These are phyloP conservation scores for Leuciscus idus DNA, from an alignment of 2,113 vertebrate species.

Conservation along the genomic window DNA sequence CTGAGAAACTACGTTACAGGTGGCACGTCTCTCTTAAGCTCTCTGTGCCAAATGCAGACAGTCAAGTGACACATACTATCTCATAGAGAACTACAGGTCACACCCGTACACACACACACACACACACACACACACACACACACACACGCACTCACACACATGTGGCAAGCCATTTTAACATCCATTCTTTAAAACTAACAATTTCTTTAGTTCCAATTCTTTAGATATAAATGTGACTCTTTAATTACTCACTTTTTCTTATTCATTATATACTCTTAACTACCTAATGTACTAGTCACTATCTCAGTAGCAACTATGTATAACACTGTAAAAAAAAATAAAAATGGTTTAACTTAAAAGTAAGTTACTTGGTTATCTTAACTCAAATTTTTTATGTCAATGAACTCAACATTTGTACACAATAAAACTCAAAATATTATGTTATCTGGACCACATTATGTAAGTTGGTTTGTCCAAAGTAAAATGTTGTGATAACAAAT, in stretches of 20 bases:
- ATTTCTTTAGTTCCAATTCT: not conserved
- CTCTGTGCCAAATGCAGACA: not conserved
- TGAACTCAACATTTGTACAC: too few relatives aligned
- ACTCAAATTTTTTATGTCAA: too few relatives aligned
- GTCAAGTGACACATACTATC: slow-evolving; percentile 30
- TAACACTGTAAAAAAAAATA: too few relatives aligned
- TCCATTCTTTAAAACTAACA: not conserved
- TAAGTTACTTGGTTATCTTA: too few relatives aligned
- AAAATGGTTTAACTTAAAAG: too few relatives aligned
- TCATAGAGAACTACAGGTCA: slow-evolving; percentile 1
- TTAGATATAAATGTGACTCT: not conserved
- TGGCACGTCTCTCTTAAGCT: slow-evolving; percentile 6
- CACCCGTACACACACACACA: not conserved
- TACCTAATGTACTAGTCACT: not conserved
- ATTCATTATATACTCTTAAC: not conserved
- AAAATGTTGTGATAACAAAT: too few relatives aligned
- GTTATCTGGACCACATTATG: too few relatives aligned
- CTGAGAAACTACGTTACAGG: slow-evolving; percentile 30
- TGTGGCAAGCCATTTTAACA: not conserved
- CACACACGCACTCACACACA: not conserved
- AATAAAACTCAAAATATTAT: too few relatives aligned
- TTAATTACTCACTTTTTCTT: not conserved
- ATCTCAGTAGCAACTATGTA: not conserved
- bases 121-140: not conserved
- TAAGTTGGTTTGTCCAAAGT: too few relatives aligned